Base-by-base conservation (phyloP, 2,797 vertebrate genomes). In the Atherinosoma microstoma region DNA sequence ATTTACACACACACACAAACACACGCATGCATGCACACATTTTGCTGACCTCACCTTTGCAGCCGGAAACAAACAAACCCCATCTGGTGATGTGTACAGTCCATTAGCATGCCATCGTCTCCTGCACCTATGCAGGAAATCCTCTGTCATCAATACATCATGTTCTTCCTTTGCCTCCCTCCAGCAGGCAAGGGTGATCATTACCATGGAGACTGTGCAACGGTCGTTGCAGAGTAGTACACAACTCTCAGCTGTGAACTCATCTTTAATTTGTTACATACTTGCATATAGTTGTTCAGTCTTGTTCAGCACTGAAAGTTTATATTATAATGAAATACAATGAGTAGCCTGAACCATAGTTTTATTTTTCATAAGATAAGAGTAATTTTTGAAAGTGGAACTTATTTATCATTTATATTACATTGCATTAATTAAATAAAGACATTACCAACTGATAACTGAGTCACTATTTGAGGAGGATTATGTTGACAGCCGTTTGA, bases 91-190 rank as follows among this genome's bases (percentile, higher is more conserved):
- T 64, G 80, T 78, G 80, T 71, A 74, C 56, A 49, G 75, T 12
- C 91, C 89, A 94, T 93, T 93, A 93, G 82, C 92, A 91, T 93
- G 77, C 90, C 91, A 34, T 22, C 11, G 80, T 94, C 88, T 90
- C 91, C 64, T 67, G 67, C 77, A 67, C 79, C 36, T 15, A 80
- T 79, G 77, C 82, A 87, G 87, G 84, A 90, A 91, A 76, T 81
- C 84, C 78, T 74, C 61, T 65, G 64, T 67, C 86, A 87, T 78
- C 78, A 36, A 82, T 59, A 79, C 68, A 72, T 42, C 22, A 18
- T 85, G 79, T 86, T 58, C 85, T 76, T 61, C 58, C 53, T 79
- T 54, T 11, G 60, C 73, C 80, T 79, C 67, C 67, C 62, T 64
- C 76, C 65, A 78, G 54, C 45, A 67, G 54, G 38, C 70, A 76